A percentile compares a stretch with the other conserved stretches of the same genome.
phyloP scores from a whole-genome alignment of 2,888 invertebrate species.

The Epinotia brunnichana region DNA sequence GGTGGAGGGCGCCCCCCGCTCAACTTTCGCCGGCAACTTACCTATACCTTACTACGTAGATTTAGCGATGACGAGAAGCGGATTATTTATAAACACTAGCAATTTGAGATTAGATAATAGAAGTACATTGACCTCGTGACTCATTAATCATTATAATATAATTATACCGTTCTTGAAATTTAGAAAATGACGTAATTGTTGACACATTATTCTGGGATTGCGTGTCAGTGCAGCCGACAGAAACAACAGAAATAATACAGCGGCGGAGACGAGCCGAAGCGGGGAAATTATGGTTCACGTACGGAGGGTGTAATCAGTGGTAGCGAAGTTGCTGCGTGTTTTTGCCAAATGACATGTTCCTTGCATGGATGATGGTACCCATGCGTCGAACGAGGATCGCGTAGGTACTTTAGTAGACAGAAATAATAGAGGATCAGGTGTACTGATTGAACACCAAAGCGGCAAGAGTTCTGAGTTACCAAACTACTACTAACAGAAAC shows the following conservation, averaged over 20 bases:
- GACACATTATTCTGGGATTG: conserved; percentile 29
- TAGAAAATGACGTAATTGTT: conserved; percentile 37
- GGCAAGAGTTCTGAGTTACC: not conserved
- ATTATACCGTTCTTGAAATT: conserved; percentile 27
- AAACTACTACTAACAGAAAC: conserved; percentile 11
- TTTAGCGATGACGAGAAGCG: conserved; percentile 41
- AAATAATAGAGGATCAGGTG: not conserved
- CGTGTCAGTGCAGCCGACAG: conserved; percentile 36
- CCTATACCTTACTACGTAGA: conserved; percentile 54
- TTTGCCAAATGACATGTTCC: conserved; percentile 66
- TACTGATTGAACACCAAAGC: not conserved
- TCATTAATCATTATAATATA: conserved; percentile 21
- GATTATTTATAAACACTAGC: conserved; percentile 43
- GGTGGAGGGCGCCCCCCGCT: conserved; percentile 59
- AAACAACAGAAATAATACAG: conserved; percentile 52
- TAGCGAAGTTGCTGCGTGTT: conserved; percentile 53
- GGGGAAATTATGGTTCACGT: conserved; percentile 57
- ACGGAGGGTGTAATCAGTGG: conserved; percentile 60
- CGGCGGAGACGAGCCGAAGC: conserved; percentile 46
- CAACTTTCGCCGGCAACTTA: conserved; percentile 69
- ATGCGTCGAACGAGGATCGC: conserved; percentile 1
- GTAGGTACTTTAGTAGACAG: conserved; percentile 13
- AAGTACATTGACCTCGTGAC: conserved; percentile 39
- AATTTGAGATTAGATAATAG: conserved; percentile 41
- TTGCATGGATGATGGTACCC: conserved; percentile 30